A percentile compares a stretch with the other conserved stretches of the same genome.
phyloP scores from a whole-genome alignment of 1,140 invertebrate genomes.

The Nebria ingens region DNA sequence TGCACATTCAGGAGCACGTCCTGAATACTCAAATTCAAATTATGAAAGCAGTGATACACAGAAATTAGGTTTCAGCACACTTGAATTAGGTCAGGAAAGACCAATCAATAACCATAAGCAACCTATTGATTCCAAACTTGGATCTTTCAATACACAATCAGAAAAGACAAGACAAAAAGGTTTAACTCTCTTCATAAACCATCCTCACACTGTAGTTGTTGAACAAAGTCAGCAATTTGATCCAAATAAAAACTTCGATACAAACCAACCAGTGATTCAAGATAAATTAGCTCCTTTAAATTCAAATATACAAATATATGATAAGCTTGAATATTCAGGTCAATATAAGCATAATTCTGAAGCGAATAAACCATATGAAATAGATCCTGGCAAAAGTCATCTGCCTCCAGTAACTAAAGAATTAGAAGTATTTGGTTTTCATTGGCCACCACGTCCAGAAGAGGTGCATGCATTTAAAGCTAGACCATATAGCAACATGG shows the following conservation, averaged over 20 bases:
- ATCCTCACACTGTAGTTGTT: too few relatives aligned
- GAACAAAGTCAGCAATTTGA: too few relatives aligned
- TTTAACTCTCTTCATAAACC: too few relatives aligned
- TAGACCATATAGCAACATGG: neutral
- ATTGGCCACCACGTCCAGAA: neutral
- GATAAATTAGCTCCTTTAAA: neutral
- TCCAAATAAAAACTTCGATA: too few relatives aligned
- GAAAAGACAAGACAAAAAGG: neutral
- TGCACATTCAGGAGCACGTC: too few relatives aligned
- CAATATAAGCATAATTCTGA: neutral
- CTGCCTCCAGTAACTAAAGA: neutral
- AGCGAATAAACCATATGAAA: neutral
- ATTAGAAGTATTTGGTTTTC: neutral
- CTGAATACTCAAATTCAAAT: too few relatives aligned
- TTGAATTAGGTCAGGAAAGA: too few relatives aligned
- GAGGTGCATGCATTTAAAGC: neutral
- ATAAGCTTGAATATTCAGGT: neutral
- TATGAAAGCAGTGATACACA: too few relatives aligned
- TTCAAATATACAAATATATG: neutral
- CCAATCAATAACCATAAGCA: neutral
- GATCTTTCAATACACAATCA: neutral
- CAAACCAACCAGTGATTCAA: neutral
- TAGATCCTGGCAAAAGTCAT: neutral
- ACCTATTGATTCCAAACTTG: neutral
- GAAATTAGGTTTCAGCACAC: too few relatives aligned